These are phyloP conservation scores for Cuculus canorus DNA, from an alignment of 2,797 vertebrate species.

Conservation along the genomic window DNA sequence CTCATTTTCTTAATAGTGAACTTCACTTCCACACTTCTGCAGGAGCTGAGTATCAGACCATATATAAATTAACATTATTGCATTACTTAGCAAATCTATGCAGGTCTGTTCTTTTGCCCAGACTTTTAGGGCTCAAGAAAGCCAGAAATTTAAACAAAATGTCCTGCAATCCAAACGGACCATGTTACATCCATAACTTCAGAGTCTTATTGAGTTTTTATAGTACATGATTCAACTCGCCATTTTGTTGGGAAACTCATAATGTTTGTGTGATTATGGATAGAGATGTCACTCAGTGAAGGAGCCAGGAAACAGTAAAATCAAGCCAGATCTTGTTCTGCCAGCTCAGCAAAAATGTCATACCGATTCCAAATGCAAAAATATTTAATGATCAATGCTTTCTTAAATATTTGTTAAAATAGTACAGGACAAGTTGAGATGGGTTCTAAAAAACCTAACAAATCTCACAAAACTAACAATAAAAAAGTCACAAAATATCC, in stretches of 20 bases:
- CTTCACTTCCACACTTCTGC: neutral
- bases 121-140: neutral
- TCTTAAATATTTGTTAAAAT: slow-evolving; percentile 15
- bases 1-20: neutral
- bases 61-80: neutral
- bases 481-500: neutral
- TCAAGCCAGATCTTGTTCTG: slow-evolving; percentile 38
- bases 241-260: neutral
- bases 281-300: neutral
- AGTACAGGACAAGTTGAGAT: neutral
- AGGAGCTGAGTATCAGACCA: neutral
- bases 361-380: slow-evolving; percentile 11
- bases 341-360: slow-evolving; percentile 50
- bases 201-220: neutral
- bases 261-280: neutral
- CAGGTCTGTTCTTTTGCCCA: neutral
- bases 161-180: neutral
- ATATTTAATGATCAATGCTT: neutral
- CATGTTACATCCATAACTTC: neutral
- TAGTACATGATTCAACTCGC: neutral
- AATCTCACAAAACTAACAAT: neutral
- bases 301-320: neutral
- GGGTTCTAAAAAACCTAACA: neutral
- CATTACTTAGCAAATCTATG: neutral
- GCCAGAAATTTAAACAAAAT: neutral